These are phyloP conservation scores for Kryptopterus vitreolus DNA, from an alignment of 2,797 vertebrate species.

Conservation along the genomic window DNA sequence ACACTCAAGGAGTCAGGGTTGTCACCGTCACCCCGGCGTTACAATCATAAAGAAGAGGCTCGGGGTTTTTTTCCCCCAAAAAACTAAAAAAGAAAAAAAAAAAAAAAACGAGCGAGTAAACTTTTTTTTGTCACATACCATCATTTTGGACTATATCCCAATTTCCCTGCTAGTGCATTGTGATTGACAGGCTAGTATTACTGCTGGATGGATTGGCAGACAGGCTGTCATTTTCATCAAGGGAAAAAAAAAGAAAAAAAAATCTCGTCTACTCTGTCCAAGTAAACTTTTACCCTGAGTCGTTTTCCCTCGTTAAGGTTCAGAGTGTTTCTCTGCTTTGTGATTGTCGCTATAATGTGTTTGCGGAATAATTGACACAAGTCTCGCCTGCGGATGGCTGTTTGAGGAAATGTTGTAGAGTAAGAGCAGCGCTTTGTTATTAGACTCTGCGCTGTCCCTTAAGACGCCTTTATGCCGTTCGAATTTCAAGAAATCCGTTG, in stretches of 20 bases:
- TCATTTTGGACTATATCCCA: conserved; percentile 8
- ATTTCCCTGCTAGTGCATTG: conserved; percentile 24
- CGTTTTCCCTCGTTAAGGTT: not conserved
- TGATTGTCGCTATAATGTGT: conserved; percentile 4
- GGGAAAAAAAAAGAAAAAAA: conserved; percentile 22
- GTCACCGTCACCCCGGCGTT: conserved; percentile 32
- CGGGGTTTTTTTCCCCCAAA: too few species aligned
- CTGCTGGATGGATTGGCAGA: conserved; percentile 29
- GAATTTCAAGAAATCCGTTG: not conserved
- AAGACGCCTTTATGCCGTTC: not conserved
- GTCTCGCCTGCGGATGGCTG: not conserved
- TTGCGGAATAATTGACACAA: conserved; percentile 16
- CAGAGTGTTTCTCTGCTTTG: not conserved
- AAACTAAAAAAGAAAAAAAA: not conserved
- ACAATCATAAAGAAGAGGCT: not conserved
- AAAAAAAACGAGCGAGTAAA: conserved; percentile 3
- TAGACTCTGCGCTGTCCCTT: not conserved
- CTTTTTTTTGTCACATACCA: conserved; percentile 27
- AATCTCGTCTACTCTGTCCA: conserved; percentile 18
- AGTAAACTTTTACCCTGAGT: conserved; percentile 20
- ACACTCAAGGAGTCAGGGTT: conserved; percentile 19
- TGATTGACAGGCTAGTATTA: conserved; percentile 43
- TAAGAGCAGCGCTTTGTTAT: not conserved
- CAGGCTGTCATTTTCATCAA: conserved; percentile 22
- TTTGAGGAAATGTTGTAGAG: not conserved